phyloP scores from a whole-genome alignment of 1,140 invertebrate genomes.

The Muscidifurax raptorellus region DNA sequence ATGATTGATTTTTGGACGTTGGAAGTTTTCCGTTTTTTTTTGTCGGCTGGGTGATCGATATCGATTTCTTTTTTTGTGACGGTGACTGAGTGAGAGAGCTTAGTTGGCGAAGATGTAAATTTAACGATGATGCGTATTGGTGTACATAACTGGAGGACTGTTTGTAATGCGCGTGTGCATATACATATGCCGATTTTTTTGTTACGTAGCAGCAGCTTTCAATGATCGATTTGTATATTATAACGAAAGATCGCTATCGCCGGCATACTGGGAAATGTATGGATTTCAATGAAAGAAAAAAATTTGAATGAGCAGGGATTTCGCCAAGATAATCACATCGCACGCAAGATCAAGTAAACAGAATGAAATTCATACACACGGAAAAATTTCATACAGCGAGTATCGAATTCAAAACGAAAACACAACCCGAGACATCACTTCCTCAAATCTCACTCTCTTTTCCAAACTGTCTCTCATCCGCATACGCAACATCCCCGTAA shows the following conservation, averaged over 20 bases:
- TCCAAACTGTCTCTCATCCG: not conserved
- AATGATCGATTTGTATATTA: no score
- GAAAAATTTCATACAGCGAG: not conserved
- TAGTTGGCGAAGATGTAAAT: no score
- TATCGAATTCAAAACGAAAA: not conserved
- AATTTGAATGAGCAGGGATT: not conserved
- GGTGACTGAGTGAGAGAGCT: no score
- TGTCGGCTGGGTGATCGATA: not conserved
- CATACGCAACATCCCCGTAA: not conserved
- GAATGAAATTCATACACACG: not conserved
- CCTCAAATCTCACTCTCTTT: not conserved
- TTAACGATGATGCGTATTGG: no score
- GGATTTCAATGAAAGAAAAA: not conserved
- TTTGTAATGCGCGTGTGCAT: no score
- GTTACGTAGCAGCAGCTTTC: no score
- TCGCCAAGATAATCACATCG: not conserved
- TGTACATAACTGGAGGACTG: no score
- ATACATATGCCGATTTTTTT: no score
- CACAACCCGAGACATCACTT: not conserved
- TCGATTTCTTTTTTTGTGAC: not conserved
- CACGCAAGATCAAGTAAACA: not conserved
- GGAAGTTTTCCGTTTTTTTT: no score
- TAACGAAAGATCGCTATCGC: no score
- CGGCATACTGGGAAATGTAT: no score
- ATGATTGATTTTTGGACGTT: conserved; percentile 19